phyloP scores from a whole-genome alignment of 2,888 invertebrate genomes.

The Pomacea canaliculata region DNA sequence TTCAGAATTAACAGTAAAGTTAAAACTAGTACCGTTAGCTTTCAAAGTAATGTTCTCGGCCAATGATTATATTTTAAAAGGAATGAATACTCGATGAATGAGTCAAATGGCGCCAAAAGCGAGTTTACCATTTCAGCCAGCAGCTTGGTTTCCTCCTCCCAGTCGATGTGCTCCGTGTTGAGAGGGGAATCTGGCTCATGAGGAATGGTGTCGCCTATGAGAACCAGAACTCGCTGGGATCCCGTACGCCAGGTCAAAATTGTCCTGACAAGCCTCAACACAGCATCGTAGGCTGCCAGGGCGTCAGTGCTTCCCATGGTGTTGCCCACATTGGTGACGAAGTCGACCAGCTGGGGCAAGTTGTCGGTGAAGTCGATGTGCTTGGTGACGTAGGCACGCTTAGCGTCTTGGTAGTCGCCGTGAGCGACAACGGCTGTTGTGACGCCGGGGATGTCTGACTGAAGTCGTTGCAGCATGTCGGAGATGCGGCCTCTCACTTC shows the following conservation, averaged over 20 bases:
- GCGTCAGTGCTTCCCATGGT: slow-evolving; percentile 41
- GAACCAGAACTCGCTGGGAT: slow-evolving; percentile 55
- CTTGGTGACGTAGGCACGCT: slow-evolving; percentile 58
- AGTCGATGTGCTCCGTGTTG: slow-evolving; percentile 55
- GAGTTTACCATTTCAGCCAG: slow-evolving; percentile 33
- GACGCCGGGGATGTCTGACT: slow-evolving; percentile 62
- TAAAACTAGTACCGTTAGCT: too few species aligned
- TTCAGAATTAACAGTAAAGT: too few species aligned
- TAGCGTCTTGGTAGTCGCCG: slow-evolving; percentile 64
- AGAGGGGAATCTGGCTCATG: slow-evolving; percentile 51
- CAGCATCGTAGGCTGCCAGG: slow-evolving; percentile 62
- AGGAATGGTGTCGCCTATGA: slow-evolving; percentile 63
- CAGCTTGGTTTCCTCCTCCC: slow-evolving; percentile 41
- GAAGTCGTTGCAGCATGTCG: slow-evolving; percentile 61
- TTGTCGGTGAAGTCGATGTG: slow-evolving; percentile 55
- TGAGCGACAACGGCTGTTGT: slow-evolving; percentile 64
- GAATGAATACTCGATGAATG: too few species aligned
- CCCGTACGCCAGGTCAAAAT: slow-evolving; percentile 52
- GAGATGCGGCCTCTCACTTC: slow-evolving; percentile 55
- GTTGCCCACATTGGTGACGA: slow-evolving; percentile 49
- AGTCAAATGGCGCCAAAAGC: too few species aligned
- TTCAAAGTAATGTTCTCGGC: too few species aligned
- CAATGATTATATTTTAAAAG: too few species aligned
- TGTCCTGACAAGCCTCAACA: slow-evolving; percentile 49
- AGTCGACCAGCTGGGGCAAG: slow-evolving; percentile 46